These are phyloP conservation scores for Lagodon rhomboides DNA, from an alignment of 2,797 vertebrate species.

Conservation along the genomic window DNA sequence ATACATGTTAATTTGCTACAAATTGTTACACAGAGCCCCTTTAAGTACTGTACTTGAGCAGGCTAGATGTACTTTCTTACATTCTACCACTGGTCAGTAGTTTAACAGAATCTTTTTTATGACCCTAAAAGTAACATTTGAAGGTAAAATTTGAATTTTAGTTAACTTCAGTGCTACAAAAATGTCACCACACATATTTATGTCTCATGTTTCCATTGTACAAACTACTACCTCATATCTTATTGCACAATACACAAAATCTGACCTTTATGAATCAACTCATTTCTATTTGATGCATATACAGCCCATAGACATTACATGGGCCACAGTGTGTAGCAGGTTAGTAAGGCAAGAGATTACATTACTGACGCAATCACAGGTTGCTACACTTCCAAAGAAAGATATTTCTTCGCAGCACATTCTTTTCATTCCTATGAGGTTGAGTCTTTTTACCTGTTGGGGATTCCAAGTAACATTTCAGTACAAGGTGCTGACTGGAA, in stretches of 20 bases:
- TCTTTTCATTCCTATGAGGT: slow-evolving; percentile 34
- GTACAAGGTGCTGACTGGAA: background rate
- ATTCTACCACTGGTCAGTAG: background rate
- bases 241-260: background rate
- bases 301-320: background rate
- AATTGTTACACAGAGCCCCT: too few relatives aligned
- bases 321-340: background rate
- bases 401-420: slow-evolving; percentile 22
- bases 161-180: background rate
- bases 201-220: background rate
- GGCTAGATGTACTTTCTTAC: too few relatives aligned
- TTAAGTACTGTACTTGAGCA: too few relatives aligned
- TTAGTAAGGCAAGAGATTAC: background rate
- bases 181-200: background rate
- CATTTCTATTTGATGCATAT: too few relatives aligned
- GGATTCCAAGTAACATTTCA: background rate
- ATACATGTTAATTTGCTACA: too few relatives aligned
- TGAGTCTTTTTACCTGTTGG: background rate
- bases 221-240: background rate
- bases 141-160: too few relatives aligned
- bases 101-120: background rate
- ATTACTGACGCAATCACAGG: background rate
- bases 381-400: background rate
- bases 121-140: background rate
- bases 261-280: background rate